Evolutionary conservation across 1,140 invertebrate species (phyloP), one percentile per base, ranked within the genome.

Genomic region (Pinna nobilis): DNA sequence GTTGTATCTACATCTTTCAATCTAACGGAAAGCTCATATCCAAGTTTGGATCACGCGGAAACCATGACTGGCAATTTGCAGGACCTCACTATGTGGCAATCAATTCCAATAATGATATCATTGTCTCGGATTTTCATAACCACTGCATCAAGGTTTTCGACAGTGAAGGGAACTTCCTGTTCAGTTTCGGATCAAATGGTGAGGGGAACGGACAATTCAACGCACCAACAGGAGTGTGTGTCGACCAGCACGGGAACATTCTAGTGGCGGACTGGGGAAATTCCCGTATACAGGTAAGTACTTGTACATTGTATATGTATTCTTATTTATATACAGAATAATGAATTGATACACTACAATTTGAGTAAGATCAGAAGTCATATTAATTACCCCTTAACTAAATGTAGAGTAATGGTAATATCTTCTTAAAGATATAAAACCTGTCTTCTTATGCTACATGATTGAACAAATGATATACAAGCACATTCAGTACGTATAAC

Each of bases 201-300:
- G 90, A 91, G 70, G 91, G 91, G 0, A 91, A 91, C 80, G 91
- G 91, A 2, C 91, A 92, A 81, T 92, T 92, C 78, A 92, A 92
- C 82, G 91, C 91, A n/a, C 91, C 91, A 1, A 92, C 91, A 13
- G 91, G 91, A 6, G 83, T 92, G 13, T 90, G 91, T 53, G 88
- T 91, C 18, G 91, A 92, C 73, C 80, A 85, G 13, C 84, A 90
- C 70, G 91, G 90, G 66, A 91, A 92, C 70, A 91, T 92, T 70
- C 82, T 92, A 6, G 91, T 92, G 6, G 91, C 91, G 49, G 91
- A 92, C 70, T 92, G 91, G 91, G 91, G 91, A 55, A 92, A 92
- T 78, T 91, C 90, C 37, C 84, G 91, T 66, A 91, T 92, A 73
- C 91, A 92, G 89, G 91, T 92, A 85, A 30, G 30, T 47, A 35